Percentiles rank a stretch among this genome's conserved stretches.
These are phyloP conservation scores for Brachypteracias leptosomus DNA, from an alignment of 2,113 vertebrate species.

Conservation along the genomic window DNA sequence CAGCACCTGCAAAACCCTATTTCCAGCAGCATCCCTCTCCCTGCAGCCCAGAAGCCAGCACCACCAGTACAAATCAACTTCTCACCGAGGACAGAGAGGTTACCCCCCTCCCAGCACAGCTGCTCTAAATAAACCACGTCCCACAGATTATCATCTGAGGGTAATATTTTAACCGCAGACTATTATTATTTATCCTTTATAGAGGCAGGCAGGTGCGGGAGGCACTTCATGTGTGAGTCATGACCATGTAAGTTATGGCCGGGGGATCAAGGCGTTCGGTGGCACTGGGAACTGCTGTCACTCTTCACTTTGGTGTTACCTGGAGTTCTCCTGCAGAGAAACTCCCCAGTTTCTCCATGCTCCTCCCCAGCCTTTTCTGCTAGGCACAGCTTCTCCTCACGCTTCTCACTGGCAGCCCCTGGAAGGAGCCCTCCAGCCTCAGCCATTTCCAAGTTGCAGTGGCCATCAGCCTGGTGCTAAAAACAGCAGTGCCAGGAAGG, in stretches of 20 bases:
- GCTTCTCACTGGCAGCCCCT: not conserved
- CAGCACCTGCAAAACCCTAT: not conserved
- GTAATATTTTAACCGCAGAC: constrained; percentile 35
- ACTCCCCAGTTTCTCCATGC: rapidly evolving
- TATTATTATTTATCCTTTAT: constrained; percentile 34
- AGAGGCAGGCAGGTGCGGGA: constrained; percentile 11
- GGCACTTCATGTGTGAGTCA: not conserved
- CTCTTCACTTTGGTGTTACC: not conserved
- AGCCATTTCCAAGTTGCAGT: not conserved
- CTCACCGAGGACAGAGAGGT: not conserved
- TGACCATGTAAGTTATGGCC: not conserved
- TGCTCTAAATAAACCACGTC: constrained; percentile 12
- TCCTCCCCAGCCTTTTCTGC: not conserved
- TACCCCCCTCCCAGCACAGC: not conserved
- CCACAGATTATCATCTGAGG: constrained; percentile 21
- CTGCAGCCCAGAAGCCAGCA: rapidly evolving
- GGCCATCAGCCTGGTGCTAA: rapidly evolving
- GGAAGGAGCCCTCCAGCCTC: not conserved
- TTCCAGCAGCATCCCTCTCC: not conserved
- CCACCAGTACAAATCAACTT: not conserved
- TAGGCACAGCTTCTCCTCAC: not conserved
- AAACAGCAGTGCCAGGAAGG: not conserved
- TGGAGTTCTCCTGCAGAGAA: not conserved
- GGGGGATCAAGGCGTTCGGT: not conserved
- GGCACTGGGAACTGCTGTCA: not conserved